Evolutionary conservation across 2,888 invertebrate genomes (phyloP).

Genomic region (Cenopis cana): DNA sequence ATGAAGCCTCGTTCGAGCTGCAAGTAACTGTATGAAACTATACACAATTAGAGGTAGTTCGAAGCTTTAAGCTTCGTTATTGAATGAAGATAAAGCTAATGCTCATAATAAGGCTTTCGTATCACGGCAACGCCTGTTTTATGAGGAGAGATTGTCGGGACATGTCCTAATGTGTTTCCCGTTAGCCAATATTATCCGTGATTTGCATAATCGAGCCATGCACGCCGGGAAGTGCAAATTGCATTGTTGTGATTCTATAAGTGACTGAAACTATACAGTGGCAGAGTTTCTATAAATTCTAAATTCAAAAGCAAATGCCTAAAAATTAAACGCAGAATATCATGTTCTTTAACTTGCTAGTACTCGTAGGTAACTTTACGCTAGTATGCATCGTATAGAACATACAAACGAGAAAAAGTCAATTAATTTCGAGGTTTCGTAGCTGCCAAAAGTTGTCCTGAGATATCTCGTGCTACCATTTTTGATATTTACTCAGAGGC

Average conservation of each 20-base stretch:
- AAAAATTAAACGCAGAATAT: too few relatives aligned
- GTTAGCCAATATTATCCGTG: slow-evolving; percentile 45
- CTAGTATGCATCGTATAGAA: too few relatives aligned
- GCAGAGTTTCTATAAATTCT: too few relatives aligned
- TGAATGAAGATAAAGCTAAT: slow-evolving; percentile 31
- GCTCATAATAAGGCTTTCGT: slow-evolving; percentile 22
- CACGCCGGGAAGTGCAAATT: slow-evolving; percentile 27
- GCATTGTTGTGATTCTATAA: slow-evolving; percentile 26
- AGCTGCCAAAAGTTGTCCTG: too few relatives aligned
- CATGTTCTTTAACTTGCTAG: too few relatives aligned
- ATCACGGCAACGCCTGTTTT: slow-evolving; percentile 35
- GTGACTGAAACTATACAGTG: background rate
- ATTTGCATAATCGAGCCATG: slow-evolving; percentile 50
- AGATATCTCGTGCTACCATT: too few relatives aligned
- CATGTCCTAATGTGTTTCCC: slow-evolving; percentile 32
- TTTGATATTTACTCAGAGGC: too few relatives aligned
- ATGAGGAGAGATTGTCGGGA: slow-evolving; percentile 36
- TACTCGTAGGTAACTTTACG: too few relatives aligned
- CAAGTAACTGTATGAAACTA: background rate
- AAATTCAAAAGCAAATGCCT: too few relatives aligned
- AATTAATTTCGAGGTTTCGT: too few relatives aligned
- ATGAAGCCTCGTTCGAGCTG: slow-evolving; percentile 4
- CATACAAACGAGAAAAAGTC: too few relatives aligned
- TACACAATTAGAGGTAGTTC: slow-evolving; percentile 26
- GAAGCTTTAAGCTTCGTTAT: slow-evolving; percentile 23